Base-by-base conservation (phyloP, 2,888 invertebrate species). In the Hirudinaria manillensis region DNA sequence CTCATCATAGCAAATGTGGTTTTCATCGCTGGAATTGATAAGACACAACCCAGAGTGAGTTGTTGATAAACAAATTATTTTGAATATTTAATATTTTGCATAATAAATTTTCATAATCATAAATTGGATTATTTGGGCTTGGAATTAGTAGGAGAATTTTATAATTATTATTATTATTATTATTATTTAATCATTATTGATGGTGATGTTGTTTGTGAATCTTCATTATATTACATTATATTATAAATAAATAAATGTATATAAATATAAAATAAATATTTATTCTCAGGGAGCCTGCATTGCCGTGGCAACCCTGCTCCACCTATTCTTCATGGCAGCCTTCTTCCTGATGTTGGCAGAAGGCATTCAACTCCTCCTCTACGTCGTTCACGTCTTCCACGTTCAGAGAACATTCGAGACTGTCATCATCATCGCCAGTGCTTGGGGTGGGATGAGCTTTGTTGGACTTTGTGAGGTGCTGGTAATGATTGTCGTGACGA, bases 301-400 rank as follows among this genome's bases (percentile, higher is more conserved):
- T 7, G 13, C 68, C 10, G 79, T 83, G 4, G 80, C 83, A 0
- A 80, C 78, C 6, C 71, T 83, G 0, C 79, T 83, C 0, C 83
- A 83, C 75, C 83, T 80, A 76, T 80, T 83, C 77, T 83, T 80
- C 77, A 79, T 83, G 75, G 82, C 79, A 1, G 82, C 81, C 16
- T 83, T 83, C 78, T 82, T 80, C 76, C 67, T 81, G 24, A 83
- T 83, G 83, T 75, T 83, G 75, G 81, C 81, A 0, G 82, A 82
- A 67, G 83, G 83, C 6, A 75, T 83, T 7, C 80, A 83, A 73
- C 81, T 83, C 34, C 79, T 81, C 19, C 78, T 82, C n/a, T 80
- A 82, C 68, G 80, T 83, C 32, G 79, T 82, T 29, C 81, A 81
- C 77, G 82, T 83, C 61, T 83, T 83, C 77, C 79, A 79, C 65